Evolutionary conservation across 2,888 invertebrate species (phyloP).

Genomic region (Sinohyriopsis cumingii): DNA sequence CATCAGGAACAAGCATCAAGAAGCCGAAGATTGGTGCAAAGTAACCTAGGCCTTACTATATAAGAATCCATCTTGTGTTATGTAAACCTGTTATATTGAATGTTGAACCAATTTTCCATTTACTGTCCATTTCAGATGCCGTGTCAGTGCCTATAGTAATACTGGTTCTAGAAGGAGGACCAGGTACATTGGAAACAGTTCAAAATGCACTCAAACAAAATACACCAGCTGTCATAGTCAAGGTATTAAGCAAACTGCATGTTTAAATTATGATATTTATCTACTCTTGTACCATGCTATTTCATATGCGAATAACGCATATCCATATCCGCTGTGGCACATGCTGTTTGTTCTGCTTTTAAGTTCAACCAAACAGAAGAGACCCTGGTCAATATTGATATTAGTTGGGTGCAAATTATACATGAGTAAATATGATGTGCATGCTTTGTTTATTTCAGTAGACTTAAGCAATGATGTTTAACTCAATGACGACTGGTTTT

Average conservation of each 20-base stretch:
- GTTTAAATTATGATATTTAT: neutral
- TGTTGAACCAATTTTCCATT: neutral
- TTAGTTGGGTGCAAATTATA: too few species aligned
- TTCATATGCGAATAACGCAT: neutral
- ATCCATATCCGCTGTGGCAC: too few species aligned
- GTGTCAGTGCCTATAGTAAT: conserved; percentile 67
- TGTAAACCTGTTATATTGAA: neutral
- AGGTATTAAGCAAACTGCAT: conserved; percentile 41
- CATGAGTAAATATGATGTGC: too few species aligned
- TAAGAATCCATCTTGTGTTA: neutral
- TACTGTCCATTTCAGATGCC: conserved; percentile 43
- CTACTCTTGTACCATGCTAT: too few species aligned
- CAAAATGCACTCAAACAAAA: conserved; percentile 62
- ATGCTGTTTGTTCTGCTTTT: neutral
- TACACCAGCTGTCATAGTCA: conserved; percentile 70
- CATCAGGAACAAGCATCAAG: too few species aligned
- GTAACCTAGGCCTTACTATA: too few species aligned
- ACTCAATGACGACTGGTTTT: neutral
- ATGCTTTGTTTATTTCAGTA: too few species aligned
- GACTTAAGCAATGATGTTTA: neutral
- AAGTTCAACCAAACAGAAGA: too few species aligned
- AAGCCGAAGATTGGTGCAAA: too few species aligned
- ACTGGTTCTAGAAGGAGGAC: conserved; percentile 70
- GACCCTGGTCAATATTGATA: too few species aligned
- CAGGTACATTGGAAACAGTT: conserved; percentile 68